Evolutionary conservation across 1,140 invertebrate genomes (phyloP), one percentile per base, ranked within the genome.

Genomic region (Bombus haemorrhoidalis): DNA sequence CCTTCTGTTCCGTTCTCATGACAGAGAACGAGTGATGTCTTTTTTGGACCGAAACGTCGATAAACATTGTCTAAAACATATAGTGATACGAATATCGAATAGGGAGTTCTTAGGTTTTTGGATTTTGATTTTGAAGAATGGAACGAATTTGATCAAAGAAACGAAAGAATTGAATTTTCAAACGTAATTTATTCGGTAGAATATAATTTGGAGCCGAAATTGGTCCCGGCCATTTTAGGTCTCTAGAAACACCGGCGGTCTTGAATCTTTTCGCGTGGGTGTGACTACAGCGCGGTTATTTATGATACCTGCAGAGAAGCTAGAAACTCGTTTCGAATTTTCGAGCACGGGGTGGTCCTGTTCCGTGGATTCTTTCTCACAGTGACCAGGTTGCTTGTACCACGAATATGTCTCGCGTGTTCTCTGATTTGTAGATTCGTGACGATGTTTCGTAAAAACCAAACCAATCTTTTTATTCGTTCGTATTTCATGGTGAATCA

Each of bases 311-410:
- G n/a, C 12, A 41, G 12, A 25, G 69, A 73, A 86, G 25, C 73
- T 76, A 81, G 71, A 87, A 88, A 90, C 83, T 57, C 72, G 86
- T 91, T 90, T 85, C 25, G 81, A 73, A 77, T 82, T 85, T 87
- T 87, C 73, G 78, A 43, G 59, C 22, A 41, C 57, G 34, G 66
- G 86, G 81, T 86, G 87, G 87, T 84, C 82, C 47, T 81, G 75
- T 76, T 73, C 32, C n/a, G 43, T 69, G 66, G 43, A 64, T 12
- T 71, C 59, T 34, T 75, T 80, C 71, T 69, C 71, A 62, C 64
- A 66, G 41, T 32, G 80, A 74, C 41, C 32, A 41, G 12, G 5
- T 39, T 3, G 66, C 13, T 66, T 28, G 69, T 39, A 69, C 39
- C 28, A 12, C 59, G 39, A 34, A n/a, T 28, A 28, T 25, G 75